A percentile compares a stretch with the other conserved stretches of the same genome.
phyloP scores from a whole-genome alignment of 1,140 invertebrate species.

The Anastatus disparis region DNA sequence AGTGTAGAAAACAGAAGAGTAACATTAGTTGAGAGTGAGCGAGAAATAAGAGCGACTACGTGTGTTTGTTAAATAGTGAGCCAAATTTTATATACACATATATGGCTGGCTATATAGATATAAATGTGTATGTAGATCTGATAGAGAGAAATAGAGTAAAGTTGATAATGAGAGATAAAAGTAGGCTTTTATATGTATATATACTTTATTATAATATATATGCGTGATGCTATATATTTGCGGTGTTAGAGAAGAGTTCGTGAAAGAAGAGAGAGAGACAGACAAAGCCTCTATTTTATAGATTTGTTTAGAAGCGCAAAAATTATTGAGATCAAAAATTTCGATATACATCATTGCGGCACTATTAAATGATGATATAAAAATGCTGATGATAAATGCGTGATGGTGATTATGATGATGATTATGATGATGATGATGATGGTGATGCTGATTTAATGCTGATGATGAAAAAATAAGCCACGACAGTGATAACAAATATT shows the following conservation, averaged over 20 bases:
- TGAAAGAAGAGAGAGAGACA: no score
- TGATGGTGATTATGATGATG: neutral
- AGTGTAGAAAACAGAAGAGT: neutral
- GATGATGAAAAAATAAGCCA: neutral
- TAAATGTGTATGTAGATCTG: neutral
- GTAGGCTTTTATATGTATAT: slow-evolving; percentile 4
- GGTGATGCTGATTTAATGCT: neutral
- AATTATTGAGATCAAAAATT: neutral
- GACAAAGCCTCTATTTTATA: slow-evolving; percentile 12
- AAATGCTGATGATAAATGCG: neutral
- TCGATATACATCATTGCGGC: neutral
- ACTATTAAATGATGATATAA: neutral
- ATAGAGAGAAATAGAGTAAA: slow-evolving; percentile 13
- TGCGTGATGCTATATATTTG: neutral
- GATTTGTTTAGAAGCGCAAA: neutral
- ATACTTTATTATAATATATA: no score
- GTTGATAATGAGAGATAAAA: slow-evolving; percentile 20
- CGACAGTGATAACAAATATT: slow-evolving; percentile 17
- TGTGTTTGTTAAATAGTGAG: no score
- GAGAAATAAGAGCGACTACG: slow-evolving; percentile 5
- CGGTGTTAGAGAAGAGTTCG: neutral
- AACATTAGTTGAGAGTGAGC: neutral
- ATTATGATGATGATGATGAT: neutral
- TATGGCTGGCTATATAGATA: no score
- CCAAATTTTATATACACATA: no score